A percentile compares a stretch with the other conserved stretches of the same genome.
These are phyloP conservation scores for Protobothrops mucrosquamatus DNA, from an alignment of 2,113 vertebrate species.

Conservation along the genomic window DNA sequence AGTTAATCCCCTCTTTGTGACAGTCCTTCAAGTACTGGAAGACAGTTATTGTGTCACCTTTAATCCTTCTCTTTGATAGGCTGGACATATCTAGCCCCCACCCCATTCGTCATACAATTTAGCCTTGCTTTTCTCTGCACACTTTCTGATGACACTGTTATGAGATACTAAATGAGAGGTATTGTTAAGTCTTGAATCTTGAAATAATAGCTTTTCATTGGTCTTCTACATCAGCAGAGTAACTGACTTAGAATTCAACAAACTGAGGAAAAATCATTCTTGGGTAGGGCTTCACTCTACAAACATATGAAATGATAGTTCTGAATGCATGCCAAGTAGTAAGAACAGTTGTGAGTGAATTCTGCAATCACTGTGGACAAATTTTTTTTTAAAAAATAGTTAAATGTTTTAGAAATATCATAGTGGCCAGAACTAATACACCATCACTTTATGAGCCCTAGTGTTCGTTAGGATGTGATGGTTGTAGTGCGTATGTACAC, in stretches of 20 bases:
- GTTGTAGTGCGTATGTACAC: background rate
- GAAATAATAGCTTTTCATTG: constrained; percentile 6
- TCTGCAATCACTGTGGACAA: constrained; percentile 9
- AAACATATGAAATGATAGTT: constrained; percentile 12
- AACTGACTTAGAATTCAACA: background rate
- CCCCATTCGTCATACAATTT: background rate
- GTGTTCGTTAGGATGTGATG: background rate
- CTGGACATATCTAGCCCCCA: background rate
- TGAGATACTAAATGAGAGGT: constrained; percentile 23
- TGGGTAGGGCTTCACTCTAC: constrained; percentile 28
- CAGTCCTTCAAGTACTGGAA: background rate
- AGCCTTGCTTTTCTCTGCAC: background rate
- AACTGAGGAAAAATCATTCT: background rate
- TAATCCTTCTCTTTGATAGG: background rate
- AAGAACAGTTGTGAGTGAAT: constrained; percentile 16
- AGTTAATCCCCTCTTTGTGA: background rate
- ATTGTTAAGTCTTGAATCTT: constrained; percentile 2
- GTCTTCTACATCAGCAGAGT: background rate
- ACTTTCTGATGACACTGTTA: background rate
- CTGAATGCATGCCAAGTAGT: constrained; percentile 11
- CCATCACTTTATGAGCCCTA: background rate
- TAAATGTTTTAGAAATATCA: constrained; percentile 10
- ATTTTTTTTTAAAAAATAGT: constrained; percentile 6
- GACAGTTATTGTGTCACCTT: background rate
- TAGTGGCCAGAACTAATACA: constrained; percentile 5